Evolutionary conservation across 2,888 invertebrate species (phyloP), one percentile per base, ranked within the genome.

Genomic region (Drosophila trichaetosa): DNA sequence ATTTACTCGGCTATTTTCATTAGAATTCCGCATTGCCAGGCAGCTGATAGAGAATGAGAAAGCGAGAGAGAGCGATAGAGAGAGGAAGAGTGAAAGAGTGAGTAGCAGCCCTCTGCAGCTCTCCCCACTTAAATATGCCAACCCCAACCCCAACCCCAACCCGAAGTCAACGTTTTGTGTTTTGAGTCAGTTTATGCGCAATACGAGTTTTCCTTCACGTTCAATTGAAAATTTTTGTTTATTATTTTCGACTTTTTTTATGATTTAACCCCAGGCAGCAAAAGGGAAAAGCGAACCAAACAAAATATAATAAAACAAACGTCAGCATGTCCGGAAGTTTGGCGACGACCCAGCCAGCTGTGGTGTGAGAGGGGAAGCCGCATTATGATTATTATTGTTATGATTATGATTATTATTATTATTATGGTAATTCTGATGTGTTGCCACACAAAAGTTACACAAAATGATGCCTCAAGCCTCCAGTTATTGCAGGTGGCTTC

Each of bases 161-260:
- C 21, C 27, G 18, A n/a, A 56, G 56, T n/a, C 48, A 3, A 21
- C 24, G 10, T 52, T 63, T 58, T 36, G 57, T 70, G 78, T 68
- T 80, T 75, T 79, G 74, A 89, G 67, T 86, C 80, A 80, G 80
- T 87, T 84, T 82, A 80, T 89, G 86, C 71, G 71, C 73, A 52
- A 57, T 88, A 80, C 87, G 86, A 72, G 86, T 86, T 86, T 86
- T 89, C 69, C 89, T 87, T 86, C 89, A 87, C 90, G 87, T 90
- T 90, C 90, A 90, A 87, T 87, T 87, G 80, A 88, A 90, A 67
- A 76, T 76, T 80, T 84, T 90, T 87, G 87, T 87, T 87, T 87
- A 87, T 90, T 90, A 83, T 87, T 90, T 90, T 83, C 73, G 73
- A 79, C 69, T 86, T 83, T 87, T 86, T 87, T 87, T 90, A 89